Conservation (phyloP, 2,113 vertebrate species). For the Oncorhynchus keta region DNA sequence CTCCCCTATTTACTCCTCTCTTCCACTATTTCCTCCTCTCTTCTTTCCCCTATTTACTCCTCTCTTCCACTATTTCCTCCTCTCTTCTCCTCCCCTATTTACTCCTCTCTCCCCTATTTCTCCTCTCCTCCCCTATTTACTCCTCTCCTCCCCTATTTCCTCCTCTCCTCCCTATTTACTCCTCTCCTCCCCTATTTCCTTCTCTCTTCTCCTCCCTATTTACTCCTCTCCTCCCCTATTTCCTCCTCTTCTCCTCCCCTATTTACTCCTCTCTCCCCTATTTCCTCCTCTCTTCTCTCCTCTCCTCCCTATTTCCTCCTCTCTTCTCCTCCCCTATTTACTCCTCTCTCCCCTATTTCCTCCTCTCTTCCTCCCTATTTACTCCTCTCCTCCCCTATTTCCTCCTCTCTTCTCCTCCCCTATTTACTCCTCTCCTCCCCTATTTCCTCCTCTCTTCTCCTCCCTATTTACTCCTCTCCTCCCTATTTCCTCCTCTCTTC, state of each 20-base stretch:
- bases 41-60: too few relatives aligned
- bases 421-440: too few relatives aligned
- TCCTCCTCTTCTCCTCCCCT: neutral
- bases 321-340: neutral
- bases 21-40: too few relatives aligned
- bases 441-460: neutral
- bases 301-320: neutral
- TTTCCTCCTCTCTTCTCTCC: too few relatives aligned
- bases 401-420: neutral
- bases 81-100: neutral
- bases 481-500: neutral
- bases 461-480: neutral
- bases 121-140: neutral
- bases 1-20: neutral
- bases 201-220: neutral
- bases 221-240: too few relatives aligned
- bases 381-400: too few relatives aligned
- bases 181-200: too few relatives aligned
- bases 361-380: too few relatives aligned
- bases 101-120: too few relatives aligned
- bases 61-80: neutral
- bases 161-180: too few relatives aligned
- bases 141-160: too few relatives aligned
- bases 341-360: neutral
- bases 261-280: too few relatives aligned